These are phyloP conservation scores for human DNA, from an alignment of 2,113 vertebrate species.

Conservation along the genomic window DNA sequence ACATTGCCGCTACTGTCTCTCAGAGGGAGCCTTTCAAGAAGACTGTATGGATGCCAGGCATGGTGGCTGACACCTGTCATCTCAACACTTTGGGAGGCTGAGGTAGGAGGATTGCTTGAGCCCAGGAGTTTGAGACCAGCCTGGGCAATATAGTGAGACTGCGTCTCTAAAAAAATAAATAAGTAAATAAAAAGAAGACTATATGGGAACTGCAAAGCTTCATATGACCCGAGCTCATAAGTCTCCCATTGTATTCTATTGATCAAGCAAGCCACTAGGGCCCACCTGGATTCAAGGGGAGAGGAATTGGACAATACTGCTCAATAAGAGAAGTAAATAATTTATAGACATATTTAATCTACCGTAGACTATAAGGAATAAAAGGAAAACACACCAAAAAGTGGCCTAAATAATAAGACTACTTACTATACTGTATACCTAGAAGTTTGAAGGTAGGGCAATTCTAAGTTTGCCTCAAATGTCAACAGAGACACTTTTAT, in stretches of 20 bases:
- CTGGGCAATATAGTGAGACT: too few species aligned
- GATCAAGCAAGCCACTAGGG: not conserved
- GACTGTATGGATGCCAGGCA: too few species aligned
- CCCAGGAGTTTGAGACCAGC: too few species aligned
- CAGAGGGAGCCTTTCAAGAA: not conserved
- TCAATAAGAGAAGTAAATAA: not conserved
- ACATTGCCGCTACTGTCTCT: not conserved
- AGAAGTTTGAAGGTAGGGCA: not conserved
- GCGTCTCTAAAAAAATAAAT: too few species aligned
- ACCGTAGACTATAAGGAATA: not conserved
- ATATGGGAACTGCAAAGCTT: not conserved
- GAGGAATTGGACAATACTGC: not conserved
- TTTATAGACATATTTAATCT: not conserved
- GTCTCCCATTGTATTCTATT: not conserved
- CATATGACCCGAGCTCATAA: not conserved
- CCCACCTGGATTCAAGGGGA: not conserved
- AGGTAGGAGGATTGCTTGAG: too few species aligned
- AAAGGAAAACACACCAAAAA: not conserved
- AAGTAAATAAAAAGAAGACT: not conserved
- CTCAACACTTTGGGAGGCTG: too few species aligned
- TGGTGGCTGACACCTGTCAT: too few species aligned
- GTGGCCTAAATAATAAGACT: not conserved
- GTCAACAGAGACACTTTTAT: not conserved
- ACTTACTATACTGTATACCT: not conserved
- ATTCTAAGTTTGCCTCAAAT: not conserved